Evolutionary conservation across 2,113 vertebrate genomes (phyloP).

Genomic region (Ardeotis arabs): DNA sequence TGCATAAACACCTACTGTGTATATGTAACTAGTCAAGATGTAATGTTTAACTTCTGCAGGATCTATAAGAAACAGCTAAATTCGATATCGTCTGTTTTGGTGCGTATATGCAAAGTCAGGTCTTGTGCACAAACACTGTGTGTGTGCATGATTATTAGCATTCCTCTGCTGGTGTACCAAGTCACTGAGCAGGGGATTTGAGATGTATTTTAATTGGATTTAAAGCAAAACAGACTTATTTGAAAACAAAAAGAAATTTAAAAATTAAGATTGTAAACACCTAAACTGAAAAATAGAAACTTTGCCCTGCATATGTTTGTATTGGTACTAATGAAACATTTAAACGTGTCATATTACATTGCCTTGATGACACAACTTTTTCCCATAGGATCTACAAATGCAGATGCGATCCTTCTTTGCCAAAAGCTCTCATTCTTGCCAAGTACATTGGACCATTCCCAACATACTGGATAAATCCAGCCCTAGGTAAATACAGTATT

Average conservation of each 20-base stretch:
- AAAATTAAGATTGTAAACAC: background rate
- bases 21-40: background rate
- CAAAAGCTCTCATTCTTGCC: background rate
- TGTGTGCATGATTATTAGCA: background rate
- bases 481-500: background rate
- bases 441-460: background rate
- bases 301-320: background rate
- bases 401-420: background rate
- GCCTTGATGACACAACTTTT: constrained; percentile 17
- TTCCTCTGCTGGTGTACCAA: background rate
- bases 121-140: background rate
- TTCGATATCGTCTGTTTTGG: background rate
- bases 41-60: background rate
- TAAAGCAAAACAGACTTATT: background rate
- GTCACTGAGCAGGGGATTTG: background rate
- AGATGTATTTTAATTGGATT: background rate
- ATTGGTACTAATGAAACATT: background rate
- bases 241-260: background rate
- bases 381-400: constrained; percentile 19
- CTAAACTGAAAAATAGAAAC: background rate
- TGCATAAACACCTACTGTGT: background rate
- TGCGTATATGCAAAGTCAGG: background rate
- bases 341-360: background rate
- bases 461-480: background rate
- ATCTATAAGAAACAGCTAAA: background rate